phyloP scores from a whole-genome alignment of 2,797 vertebrate genomes.

The Manis pentadactyla region DNA sequence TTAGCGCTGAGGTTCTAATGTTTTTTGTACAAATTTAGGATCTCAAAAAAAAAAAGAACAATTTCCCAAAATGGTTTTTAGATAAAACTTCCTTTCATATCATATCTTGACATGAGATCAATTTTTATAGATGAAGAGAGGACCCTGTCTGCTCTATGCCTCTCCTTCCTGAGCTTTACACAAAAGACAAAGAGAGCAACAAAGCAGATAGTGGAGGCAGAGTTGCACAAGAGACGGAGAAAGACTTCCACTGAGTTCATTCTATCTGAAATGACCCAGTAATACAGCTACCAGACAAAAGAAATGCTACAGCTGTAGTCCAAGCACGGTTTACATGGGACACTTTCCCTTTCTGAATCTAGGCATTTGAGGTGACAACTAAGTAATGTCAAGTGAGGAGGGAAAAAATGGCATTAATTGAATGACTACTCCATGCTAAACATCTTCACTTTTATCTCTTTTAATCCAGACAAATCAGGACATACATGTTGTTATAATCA shows the following conservation, averaged over 20 bases:
- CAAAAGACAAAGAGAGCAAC: neutral
- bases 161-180: neutral
- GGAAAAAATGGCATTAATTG: neutral
- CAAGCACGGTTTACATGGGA: neutral
- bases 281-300: neutral
- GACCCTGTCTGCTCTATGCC: neutral
- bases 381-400: neutral
- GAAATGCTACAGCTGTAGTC: neutral
- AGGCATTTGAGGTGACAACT: neutral
- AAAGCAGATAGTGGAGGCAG: neutral
- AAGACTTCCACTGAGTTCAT: neutral
- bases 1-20: neutral
- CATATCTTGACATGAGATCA: neutral
- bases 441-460: neutral
- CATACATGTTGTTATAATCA: neutral
- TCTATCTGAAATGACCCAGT: neutral
- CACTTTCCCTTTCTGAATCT: neutral
- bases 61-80: neutral
- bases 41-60: neutral
- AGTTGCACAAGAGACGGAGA: neutral
- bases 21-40: neutral
- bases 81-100: neutral
- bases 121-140: neutral
- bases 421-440: neutral
- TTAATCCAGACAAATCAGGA: slow-evolving; percentile 17